These are phyloP conservation scores for Papilio gigon DNA, from an alignment of 2,888 invertebrate species.

Conservation along the genomic window DNA sequence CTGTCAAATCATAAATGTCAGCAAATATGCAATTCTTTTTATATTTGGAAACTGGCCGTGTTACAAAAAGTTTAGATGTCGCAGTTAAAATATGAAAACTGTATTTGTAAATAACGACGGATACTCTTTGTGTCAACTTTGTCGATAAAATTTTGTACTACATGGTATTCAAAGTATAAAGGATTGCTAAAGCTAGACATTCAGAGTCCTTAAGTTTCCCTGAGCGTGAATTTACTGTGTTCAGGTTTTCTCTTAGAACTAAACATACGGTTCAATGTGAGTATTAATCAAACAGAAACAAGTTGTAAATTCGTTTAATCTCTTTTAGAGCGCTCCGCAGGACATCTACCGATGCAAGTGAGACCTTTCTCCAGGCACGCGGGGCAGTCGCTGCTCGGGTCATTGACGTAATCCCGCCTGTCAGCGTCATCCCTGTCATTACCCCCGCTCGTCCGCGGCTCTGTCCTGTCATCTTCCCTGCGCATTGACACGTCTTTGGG, in stretches of 20 bases:
- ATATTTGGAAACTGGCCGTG: too few species aligned
- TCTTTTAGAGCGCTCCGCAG: slow-evolving; percentile 24
- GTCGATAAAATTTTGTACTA: too few species aligned
- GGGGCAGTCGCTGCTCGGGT: slow-evolving; percentile 25
- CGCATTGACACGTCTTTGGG: background rate
- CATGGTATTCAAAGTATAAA: too few species aligned
- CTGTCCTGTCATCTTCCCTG: slow-evolving; percentile 17
- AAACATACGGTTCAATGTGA: too few species aligned
- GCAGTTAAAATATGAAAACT: background rate
- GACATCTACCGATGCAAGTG: slow-evolving; percentile 38
- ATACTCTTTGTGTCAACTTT: too few species aligned
- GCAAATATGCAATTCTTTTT: background rate
- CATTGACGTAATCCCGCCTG: background rate
- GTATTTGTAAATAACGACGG: background rate
- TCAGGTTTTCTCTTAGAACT: too few species aligned
- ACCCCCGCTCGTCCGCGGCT: slow-evolving; percentile 22
- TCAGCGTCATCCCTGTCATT: background rate
- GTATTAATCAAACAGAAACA: slow-evolving; percentile 24
- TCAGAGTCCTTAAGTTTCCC: too few species aligned
- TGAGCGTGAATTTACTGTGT: too few species aligned
- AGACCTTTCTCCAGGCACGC: slow-evolving; percentile 32
- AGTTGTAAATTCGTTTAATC: slow-evolving; percentile 33
- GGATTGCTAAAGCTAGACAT: too few species aligned
- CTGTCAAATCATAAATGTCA: background rate
- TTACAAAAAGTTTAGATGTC: background rate